Evolutionary conservation across 2,888 invertebrate species (phyloP).

Genomic region (Melolontha melolontha): DNA sequence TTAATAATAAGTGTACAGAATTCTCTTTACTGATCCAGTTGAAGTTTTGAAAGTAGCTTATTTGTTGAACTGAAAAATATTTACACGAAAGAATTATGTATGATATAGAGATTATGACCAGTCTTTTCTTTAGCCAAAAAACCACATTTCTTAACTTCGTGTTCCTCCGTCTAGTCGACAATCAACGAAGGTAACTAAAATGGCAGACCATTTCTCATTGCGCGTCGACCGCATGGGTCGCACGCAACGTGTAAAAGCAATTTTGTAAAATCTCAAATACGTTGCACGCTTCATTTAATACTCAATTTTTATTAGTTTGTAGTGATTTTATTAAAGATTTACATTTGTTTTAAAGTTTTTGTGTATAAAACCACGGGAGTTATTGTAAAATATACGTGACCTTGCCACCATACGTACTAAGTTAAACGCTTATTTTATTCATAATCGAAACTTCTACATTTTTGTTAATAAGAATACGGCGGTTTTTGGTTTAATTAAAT

Average conservation of each 20-base stretch:
- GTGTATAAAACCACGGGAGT: constrained; percentile 20
- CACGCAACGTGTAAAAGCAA: constrained; percentile 63
- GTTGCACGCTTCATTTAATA: constrained; percentile 42
- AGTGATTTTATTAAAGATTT: constrained; percentile 42
- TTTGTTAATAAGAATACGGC: constrained; percentile 33
- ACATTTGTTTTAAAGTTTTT: constrained; percentile 32
- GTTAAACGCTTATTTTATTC: constrained; percentile 40
- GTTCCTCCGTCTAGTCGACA: constrained; percentile 44
- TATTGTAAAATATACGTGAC: constrained; percentile 50
- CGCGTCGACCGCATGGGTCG: constrained; percentile 67
- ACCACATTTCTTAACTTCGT: constrained; percentile 43
- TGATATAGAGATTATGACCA: constrained; percentile 1
- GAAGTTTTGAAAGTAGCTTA: neutral
- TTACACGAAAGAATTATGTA: constrained; percentile 5
- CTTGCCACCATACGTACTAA: constrained; percentile 55
- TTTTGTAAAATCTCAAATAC: constrained; percentile 36
- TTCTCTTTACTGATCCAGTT: neutral
- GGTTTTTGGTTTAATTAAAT: constrained; percentile 30
- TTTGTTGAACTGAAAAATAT: neutral
- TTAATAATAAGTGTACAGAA: constrained; percentile 1
- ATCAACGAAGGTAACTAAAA: constrained; percentile 53
- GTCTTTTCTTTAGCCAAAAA: constrained; percentile 38
- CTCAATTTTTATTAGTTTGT: constrained; percentile 43
- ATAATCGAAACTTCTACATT: constrained; percentile 38
- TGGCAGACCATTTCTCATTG: constrained; percentile 62